Percentiles rank a stretch among this genome's conserved stretches.
phyloP scores from a whole-genome alignment of 2,113 vertebrate genomes.

The human region DNA sequence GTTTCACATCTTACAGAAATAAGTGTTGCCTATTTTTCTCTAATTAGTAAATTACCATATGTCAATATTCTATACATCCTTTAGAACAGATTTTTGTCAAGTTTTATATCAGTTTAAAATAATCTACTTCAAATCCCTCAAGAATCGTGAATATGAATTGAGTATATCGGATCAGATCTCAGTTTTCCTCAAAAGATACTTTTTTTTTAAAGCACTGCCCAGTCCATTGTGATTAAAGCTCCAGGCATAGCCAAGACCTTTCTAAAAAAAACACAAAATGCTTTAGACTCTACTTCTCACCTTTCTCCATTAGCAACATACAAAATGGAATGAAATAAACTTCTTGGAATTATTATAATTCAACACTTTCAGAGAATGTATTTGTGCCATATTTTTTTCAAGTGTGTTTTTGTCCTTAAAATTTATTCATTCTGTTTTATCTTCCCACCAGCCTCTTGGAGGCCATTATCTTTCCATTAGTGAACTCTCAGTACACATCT shows the following conservation, averaged over 20 bases:
- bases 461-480: slow-evolving; percentile 82
- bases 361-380: slow-evolving; percentile 71
- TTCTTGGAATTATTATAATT: slow-evolving; percentile 73
- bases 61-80: slow-evolving; percentile 53
- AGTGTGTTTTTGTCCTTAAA: slow-evolving; percentile 74
- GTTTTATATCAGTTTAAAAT: slow-evolving; percentile 54
- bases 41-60: slow-evolving; percentile 56
- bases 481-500: slow-evolving; percentile 77
- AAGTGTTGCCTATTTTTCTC: background rate
- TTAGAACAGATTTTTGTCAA: slow-evolving; percentile 56
- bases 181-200: background rate
- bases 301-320: slow-evolving; percentile 72
- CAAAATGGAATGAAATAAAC: slow-evolving; percentile 53
- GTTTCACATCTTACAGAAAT: slow-evolving; percentile 35
- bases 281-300: background rate
- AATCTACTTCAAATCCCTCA: slow-evolving; percentile 35
- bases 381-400: slow-evolving; percentile 71
- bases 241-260: background rate
- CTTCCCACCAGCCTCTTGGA: slow-evolving; percentile 75
- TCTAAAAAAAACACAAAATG: background rate
- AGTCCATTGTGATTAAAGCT: background rate
- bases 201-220: background rate
- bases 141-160: slow-evolving; percentile 44
- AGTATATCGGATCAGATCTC: background rate
- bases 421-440: slow-evolving; percentile 75